phyloP scores from a whole-genome alignment of 2,797 vertebrate genomes.

The Manis crassicaudata region DNA sequence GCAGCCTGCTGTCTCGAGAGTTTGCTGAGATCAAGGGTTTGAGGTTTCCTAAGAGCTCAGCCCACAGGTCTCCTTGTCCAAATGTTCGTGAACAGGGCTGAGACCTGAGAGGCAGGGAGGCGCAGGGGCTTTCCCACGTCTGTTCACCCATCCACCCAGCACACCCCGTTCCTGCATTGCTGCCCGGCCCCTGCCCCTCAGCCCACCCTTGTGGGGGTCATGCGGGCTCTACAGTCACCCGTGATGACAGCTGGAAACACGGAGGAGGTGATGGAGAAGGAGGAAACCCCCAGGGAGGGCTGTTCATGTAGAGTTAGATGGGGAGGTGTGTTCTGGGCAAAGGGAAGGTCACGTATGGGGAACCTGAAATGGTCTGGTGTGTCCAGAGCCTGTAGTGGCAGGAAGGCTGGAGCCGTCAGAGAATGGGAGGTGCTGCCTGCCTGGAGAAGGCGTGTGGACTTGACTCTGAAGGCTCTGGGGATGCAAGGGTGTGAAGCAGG shows the following conservation, averaged over 20 bases:
- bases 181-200: background rate
- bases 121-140: background rate
- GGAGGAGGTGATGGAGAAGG: background rate
- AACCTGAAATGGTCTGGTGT: background rate
- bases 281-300: too few relatives aligned
- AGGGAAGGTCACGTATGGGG: fast-evolving
- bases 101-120: background rate
- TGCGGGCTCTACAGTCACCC: background rate
- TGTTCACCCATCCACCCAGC: background rate
- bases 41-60: background rate
- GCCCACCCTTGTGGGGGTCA: fast-evolving
- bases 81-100: background rate
- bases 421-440: background rate
- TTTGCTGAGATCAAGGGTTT: background rate
- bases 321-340: background rate
- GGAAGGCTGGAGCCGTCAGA: background rate
- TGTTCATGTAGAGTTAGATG: too few relatives aligned
- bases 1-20: background rate
- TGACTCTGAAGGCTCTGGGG: background rate
- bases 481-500: background rate
- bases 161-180: background rate
- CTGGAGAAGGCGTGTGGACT: fast-evolving
- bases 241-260: background rate
- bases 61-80: background rate
- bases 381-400: background rate